Conservation (phyloP, 1,140 invertebrate species). For the Zaprionus capensis region DNA sequence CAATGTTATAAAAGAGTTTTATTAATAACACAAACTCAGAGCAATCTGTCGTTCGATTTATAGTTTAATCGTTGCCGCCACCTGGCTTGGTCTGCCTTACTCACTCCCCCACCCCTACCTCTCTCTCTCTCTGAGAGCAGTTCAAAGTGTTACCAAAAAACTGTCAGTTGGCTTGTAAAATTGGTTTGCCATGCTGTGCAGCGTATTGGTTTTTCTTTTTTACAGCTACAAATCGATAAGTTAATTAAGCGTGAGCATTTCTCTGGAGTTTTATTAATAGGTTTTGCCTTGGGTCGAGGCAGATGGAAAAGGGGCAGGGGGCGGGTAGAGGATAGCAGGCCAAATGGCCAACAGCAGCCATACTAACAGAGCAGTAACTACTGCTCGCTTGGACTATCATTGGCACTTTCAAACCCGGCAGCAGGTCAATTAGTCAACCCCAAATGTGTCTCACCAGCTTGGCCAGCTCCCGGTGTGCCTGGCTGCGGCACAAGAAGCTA, state of each 20-base stretch:
- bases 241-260: constrained; percentile 78
- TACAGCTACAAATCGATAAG: constrained; percentile 71
- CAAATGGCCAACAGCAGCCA: constrained; percentile 27
- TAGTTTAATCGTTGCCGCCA: background rate
- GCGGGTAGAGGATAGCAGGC: background rate
- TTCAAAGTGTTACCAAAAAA: constrained; percentile 25
- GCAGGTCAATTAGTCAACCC: constrained; percentile 73
- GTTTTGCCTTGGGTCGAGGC: constrained; percentile 61
- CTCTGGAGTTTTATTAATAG: constrained; percentile 70
- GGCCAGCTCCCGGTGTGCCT: background rate
- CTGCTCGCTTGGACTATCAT: constrained; percentile 48
- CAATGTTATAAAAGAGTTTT: background rate
- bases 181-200: constrained; percentile 18
- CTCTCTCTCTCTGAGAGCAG: background rate
- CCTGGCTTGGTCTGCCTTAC: background rate
- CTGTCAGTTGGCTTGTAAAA: constrained; percentile 26
- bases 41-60: background rate
- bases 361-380: constrained; percentile 36
- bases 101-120: background rate
- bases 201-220: constrained; percentile 36
- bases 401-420: constrained; percentile 38
- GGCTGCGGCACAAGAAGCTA: constrained; percentile 7
- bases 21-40: background rate
- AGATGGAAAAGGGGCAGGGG: background rate
- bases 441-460: constrained; percentile 4